Base-by-base conservation (phyloP, 1,140 invertebrate genomes). In the Drosophila teissieri region DNA sequence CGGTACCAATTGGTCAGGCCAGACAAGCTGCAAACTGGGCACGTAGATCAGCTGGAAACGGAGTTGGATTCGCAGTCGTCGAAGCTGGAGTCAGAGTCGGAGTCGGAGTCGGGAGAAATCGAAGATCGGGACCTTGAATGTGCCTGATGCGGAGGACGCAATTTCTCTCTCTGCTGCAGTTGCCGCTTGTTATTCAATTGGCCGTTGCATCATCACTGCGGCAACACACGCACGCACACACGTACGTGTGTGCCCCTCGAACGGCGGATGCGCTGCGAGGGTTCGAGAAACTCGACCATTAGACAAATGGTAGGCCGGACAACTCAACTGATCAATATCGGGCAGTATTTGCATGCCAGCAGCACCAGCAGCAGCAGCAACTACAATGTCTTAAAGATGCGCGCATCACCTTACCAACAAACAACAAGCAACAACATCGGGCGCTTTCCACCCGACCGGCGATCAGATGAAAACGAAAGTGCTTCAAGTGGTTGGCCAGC, bases 391-490 rank as follows among this genome's bases (percentile, higher is more conserved):
- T 88, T 73, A 56, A 75, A 72, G 75, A 86, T 86, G 83, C 79
- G 83, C 81, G 81, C 82, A 81, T 85, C 81, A 74, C 82, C 86
- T 85, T 85, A 86, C 82, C 27, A 31, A 31, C 27, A n/a, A 24
- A 24, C 78, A 77, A 48, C 62, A 70, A 80, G 12, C 45, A 46
- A 55, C 46, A 54, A 27, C 22, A 48, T 65, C 65, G 55, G 75
- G 64, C 80, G 80, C 83, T 89, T 88, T 88, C 84, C 76, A 88
- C 57, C 63, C 74, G 82, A 68, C 82, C 80, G 81, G 52, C 65
- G 67, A 89, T 86, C 77, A 80, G 67, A 90, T 90, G 86, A 90
- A 90, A 90, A 86, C 81, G 82, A 90, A 90, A 90, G 86, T 90
- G 86, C 74, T 81, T 73, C 79, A 83, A 84, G 77, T 90, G 73